Conservation (phyloP, 2,888 invertebrate species). For the Micropterix aruncella region DNA sequence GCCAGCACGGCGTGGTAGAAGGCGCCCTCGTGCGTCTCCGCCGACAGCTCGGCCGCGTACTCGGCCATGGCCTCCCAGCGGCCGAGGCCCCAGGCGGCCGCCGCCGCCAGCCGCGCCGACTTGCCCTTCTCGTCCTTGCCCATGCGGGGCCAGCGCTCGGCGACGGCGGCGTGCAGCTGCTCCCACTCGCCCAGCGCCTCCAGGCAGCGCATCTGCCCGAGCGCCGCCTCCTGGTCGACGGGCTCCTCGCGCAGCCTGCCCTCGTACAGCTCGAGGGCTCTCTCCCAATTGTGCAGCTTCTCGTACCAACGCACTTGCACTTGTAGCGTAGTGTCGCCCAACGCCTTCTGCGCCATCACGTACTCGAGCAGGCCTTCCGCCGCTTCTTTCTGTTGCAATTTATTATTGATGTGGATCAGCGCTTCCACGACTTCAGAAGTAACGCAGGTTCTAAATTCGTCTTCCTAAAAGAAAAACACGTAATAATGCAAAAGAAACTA, state of each 20-base stretch:
- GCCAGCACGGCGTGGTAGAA: slow-evolving; percentile 90
- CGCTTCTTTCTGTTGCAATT: slow-evolving; percentile 95
- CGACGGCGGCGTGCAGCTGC: slow-evolving; percentile 67
- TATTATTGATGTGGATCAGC: slow-evolving; percentile 93
- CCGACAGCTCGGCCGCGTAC: slow-evolving; percentile 79
- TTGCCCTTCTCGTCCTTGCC: slow-evolving; percentile 37
- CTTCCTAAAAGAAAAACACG: slow-evolving; percentile 44
- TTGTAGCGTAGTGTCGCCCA: slow-evolving; percentile 41
- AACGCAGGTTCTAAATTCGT: slow-evolving; percentile 76
- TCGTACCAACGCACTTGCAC: slow-evolving; percentile 95
- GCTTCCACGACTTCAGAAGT: slow-evolving; percentile 85
- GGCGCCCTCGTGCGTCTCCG: slow-evolving; percentile 89
- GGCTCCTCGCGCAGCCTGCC: slow-evolving; percentile 52
- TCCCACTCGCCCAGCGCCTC: slow-evolving; percentile 97
- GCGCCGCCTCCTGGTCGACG: slow-evolving; percentile 61
- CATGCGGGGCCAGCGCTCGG: slow-evolving; percentile 63
- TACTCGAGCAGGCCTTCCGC: slow-evolving; percentile 87
- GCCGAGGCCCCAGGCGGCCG: slow-evolving; percentile 91
- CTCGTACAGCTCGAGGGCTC: slow-evolving; percentile 78
- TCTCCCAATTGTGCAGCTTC: slow-evolving; percentile 97
- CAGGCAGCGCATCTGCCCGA: slow-evolving; percentile 90
- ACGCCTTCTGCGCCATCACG: slow-evolving; percentile 69
- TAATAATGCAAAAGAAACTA: slow-evolving; percentile 6
- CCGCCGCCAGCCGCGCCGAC: slow-evolving; percentile 84
- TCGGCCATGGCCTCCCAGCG: slow-evolving; percentile 92